Evolutionary conservation across 1,140 invertebrate genomes (phyloP), one percentile per base, ranked within the genome.

Genomic region (Drosophila bipectinata): DNA sequence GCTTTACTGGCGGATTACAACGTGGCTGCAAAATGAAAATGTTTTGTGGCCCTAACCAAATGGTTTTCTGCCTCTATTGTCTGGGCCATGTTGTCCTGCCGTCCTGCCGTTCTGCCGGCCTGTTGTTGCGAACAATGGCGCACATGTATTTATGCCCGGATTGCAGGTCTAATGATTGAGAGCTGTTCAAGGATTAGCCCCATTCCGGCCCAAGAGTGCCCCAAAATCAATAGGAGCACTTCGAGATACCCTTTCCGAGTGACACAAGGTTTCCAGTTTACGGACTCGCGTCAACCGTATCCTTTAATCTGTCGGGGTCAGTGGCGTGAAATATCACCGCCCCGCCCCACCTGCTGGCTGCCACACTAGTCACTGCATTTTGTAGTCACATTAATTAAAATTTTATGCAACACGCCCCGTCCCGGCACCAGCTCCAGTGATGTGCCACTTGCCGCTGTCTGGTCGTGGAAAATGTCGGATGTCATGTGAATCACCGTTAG

Each of bases 361-460:
- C 54, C 41, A 14, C 30, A 37, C 34, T n/a, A 63, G 60, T n/a
- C n/a, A n/a, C n/a, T n/a, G n/a, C 77, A 79, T 82, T 79, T 67
- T 58, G 53, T 74, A 67, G 84, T 77, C 76, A 79, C 72, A 88
- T 83, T 88, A 88, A 88, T 88, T 83, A 88, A 82, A 83, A 79
- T 89, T 88, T 74, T 64, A 88, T 83, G 62, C 72, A 76, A 59
- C 75, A 79, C 63, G 64, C 61, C 62, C 45, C 52, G 26, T 10
- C 64, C 58, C 21, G 30, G 61, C 45, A 5, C 9, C 44, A 41
- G 30, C 21, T 34, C 39, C 41, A 18, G 15, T 51, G n/a, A 12
- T 47, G 37, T 53, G 14, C 39, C 59, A 12, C 4, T 30, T 47
- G 55, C 10, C 28, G 21, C 28, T 44, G 26, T 12, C 41, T 48